Evolutionary conservation across 2,797 vertebrate genomes (phyloP).

Genomic region (Peromyscus nudipes): DNA sequence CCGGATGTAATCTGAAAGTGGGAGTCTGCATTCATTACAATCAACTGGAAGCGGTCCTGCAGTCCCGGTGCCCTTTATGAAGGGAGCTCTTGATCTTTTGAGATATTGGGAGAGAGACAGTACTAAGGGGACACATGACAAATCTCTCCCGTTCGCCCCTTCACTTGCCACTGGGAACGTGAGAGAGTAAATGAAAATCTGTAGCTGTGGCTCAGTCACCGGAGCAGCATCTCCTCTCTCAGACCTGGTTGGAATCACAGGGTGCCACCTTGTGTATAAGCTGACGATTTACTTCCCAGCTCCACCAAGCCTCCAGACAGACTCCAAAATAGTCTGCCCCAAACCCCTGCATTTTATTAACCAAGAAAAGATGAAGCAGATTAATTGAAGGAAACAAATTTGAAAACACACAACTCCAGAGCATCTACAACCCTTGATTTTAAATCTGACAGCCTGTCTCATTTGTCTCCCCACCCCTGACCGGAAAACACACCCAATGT

Average conservation of each 20-base stretch:
- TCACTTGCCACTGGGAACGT: conserved; percentile 13
- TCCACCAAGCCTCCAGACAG: conserved; percentile 71
- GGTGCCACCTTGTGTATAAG: conserved; percentile 86
- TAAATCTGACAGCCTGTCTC: conserved; percentile 53
- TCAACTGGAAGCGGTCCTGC: conserved; percentile 16
- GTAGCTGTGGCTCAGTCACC: conserved; percentile 24
- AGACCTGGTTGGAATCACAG: conserved; percentile 83
- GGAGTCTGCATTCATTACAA: conserved; percentile 67
- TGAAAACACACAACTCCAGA: conserved; percentile 41
- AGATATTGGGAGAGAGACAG: neutral
- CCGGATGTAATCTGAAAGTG: conserved; percentile 67
- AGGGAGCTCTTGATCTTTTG: conserved; percentile 14
- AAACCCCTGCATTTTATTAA: conserved; percentile 71
- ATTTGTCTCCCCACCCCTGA: conserved; percentile 32
- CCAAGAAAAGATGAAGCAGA: conserved; percentile 44
- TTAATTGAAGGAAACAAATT: conserved; percentile 69
- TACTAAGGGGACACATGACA: conserved; percentile 6
- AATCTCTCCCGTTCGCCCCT: conserved; percentile 47
- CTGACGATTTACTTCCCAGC: conserved; percentile 80
- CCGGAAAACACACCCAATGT: conserved; percentile 44
- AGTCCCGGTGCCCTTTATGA: neutral
- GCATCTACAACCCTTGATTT: conserved; percentile 47
- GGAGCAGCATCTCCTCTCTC: conserved; percentile 49
- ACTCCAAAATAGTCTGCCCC: conserved; percentile 48
- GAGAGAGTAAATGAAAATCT: conserved; percentile 69